phyloP scores from a whole-genome alignment of 2,113 vertebrate genomes.

The Capreolus pygargus region DNA sequence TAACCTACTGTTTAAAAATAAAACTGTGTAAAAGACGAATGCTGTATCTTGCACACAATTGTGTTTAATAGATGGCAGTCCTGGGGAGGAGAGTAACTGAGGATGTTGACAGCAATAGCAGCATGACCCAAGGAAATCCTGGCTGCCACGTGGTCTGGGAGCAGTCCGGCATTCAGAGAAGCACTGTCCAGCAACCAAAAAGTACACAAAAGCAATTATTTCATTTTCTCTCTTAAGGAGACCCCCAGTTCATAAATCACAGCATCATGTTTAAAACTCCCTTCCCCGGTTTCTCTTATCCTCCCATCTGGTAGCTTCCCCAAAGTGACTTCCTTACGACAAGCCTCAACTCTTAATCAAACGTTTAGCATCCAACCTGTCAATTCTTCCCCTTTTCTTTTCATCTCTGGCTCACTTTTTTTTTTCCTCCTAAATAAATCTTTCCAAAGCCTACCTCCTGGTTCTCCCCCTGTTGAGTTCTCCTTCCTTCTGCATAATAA shows the following conservation, averaged over 20 bases:
- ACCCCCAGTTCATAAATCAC: neutral
- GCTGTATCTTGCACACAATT: neutral
- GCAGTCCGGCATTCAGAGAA: neutral
- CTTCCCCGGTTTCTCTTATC: neutral
- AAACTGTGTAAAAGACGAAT: neutral
- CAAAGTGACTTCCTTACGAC: neutral
- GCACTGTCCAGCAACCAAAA: neutral
- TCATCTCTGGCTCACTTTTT: neutral
- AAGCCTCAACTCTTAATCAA: neutral
- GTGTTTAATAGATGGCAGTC: neutral
- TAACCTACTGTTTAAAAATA: neutral
- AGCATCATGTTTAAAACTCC: neutral
- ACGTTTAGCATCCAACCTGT: neutral
- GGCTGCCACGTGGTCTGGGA: neutral
- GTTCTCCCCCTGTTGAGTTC: no score
- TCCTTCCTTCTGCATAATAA: neutral
- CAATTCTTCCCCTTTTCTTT: neutral
- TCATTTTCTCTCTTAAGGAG: neutral
- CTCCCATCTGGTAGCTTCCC: neutral
- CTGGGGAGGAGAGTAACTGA: neutral
- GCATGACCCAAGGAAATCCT: neutral
- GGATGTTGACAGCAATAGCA: rapidly evolving
- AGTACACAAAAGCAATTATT: neutral
- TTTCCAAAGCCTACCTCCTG: neutral
- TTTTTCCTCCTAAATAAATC: neutral